Evolutionary conservation across 2,888 invertebrate species (phyloP), one percentile per base, ranked within the genome.

Genomic region (Chaetoderma sp.): DNA sequence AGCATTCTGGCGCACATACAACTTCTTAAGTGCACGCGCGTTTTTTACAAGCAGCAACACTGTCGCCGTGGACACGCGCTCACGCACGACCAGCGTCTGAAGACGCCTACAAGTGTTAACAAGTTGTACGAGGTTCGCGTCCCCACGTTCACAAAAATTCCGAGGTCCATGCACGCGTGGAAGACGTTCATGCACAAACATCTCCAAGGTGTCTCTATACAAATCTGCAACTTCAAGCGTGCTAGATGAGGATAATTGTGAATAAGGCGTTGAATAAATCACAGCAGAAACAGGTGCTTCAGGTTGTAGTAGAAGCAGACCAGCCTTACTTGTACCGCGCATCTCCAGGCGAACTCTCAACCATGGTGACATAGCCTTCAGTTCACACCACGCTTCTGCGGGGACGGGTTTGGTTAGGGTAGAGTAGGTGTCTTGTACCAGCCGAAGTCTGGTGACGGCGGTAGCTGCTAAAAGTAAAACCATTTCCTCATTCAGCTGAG

Each of bases 11-110:
- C 94, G 88, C 0, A 94, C 89, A 71, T 91, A 88, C 1, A 93
- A 86, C 60, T 88, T 88, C 23, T 89, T 88, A 60, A 94, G 86
- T 72, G 90, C 90, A 76, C 89, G 90, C 0, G 91, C 91, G 1
- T 90, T 90, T 52, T 89, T 88, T 0, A 91, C 93, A 47, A 94
- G 87, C 16, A 94, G 88, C 45, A 94, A 86, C 18, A 93, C 89
- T 0, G 93, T 94, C 0, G 92, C 89, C 1, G 93, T 93, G 4
- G 94, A 94, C 63, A 94, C 89, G 77, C 92, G 89, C 82, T 94
- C 93, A 6, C 93, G 90, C 13, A 86, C 77, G 78, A 93, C 92
- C 86, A 94, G 82, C 5, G 92, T 92, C 61, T 90, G 89, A 49
- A 94, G 83, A 78, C 90, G 89, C 25, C 89, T 89, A 82, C 93